phyloP scores from a whole-genome alignment of 2,113 vertebrate species.

The Ursus arctos region DNA sequence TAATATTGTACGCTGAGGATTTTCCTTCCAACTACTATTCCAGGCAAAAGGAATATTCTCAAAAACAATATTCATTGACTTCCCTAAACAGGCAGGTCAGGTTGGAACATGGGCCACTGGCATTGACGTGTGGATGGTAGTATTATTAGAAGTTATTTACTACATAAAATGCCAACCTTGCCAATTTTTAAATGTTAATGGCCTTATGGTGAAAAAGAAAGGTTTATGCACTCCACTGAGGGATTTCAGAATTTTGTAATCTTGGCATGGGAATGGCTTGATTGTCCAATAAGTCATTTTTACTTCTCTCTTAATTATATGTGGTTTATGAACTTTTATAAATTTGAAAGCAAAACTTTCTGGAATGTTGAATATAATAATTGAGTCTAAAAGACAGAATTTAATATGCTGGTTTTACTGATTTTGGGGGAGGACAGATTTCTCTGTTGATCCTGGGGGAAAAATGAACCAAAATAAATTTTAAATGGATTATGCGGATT shows the following conservation, averaged over 20 bases:
- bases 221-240: slow-evolving; percentile 41
- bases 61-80: background rate
- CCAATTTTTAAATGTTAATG: slow-evolving; percentile 76
- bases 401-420: slow-evolving; percentile 44
- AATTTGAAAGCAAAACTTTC: slow-evolving; percentile 57
- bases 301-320: slow-evolving; percentile 62
- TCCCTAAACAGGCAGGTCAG: background rate
- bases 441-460: background rate
- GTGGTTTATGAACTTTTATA: slow-evolving; percentile 57
- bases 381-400: background rate
- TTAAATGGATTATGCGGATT: slow-evolving; percentile 47
- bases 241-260: slow-evolving; percentile 68
- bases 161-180: slow-evolving; percentile 66
- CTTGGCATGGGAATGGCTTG: slow-evolving; percentile 24
- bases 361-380: slow-evolving; percentile 34
- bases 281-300: slow-evolving; percentile 61
- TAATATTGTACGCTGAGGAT: slow-evolving; percentile 56
- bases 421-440: background rate
- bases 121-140: slow-evolving; percentile 12
- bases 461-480: slow-evolving; percentile 56
- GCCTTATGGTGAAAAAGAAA: slow-evolving; percentile 59
- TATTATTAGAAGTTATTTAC: slow-evolving; percentile 59
- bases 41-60: slow-evolving; percentile 12
- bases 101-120: background rate
- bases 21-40: slow-evolving; percentile 33